Evolutionary conservation across 2,888 invertebrate species (phyloP).

Genomic region (Cheilosia impressa): DNA sequence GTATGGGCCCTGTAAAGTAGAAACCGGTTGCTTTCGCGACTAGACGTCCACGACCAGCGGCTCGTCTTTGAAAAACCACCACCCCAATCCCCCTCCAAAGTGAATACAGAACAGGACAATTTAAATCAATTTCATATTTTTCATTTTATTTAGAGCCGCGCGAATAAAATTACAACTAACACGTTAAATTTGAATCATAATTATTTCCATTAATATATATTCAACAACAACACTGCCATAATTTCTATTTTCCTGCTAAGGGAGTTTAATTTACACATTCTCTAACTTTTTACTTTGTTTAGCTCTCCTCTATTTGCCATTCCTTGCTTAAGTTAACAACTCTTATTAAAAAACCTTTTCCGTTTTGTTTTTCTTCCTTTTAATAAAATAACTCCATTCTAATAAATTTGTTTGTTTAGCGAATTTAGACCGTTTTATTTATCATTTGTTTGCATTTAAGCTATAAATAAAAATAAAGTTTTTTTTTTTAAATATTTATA

Average conservation of each 20-base stretch:
- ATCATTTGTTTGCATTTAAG: conserved; percentile 48
- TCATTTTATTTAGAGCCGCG: conserved; percentile 46
- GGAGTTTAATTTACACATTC: conserved; percentile 49
- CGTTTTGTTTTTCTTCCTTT: conserved; percentile 8
- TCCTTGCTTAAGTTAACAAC: conserved; percentile 45
- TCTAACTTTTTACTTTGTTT: conserved; percentile 29
- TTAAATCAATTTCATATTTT: conserved; percentile 25
- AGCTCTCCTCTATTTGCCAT: conserved; percentile 4
- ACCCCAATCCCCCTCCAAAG: neutral
- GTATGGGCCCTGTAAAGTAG: no score
- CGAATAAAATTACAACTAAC: conserved; percentile 56
- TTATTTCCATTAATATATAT: conserved; percentile 43
- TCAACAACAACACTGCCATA: conserved; percentile 74
- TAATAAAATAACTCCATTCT: conserved; percentile 19
- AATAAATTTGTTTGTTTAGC: conserved; percentile 32
- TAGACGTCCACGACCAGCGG: no score
- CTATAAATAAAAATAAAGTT: conserved; percentile 70
- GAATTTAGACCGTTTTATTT: conserved; percentile 47
- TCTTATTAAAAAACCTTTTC: conserved; percentile 13
- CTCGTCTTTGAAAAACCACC: no score
- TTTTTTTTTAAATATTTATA: conserved; percentile 62
- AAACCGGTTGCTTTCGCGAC: no score
- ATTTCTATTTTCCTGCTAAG: conserved; percentile 58
- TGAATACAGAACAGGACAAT: conserved; percentile 45
- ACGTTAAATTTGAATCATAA: conserved; percentile 46